Evolutionary conservation across 1,140 invertebrate genomes (phyloP).

Genomic region (Coelopa frigida): DNA sequence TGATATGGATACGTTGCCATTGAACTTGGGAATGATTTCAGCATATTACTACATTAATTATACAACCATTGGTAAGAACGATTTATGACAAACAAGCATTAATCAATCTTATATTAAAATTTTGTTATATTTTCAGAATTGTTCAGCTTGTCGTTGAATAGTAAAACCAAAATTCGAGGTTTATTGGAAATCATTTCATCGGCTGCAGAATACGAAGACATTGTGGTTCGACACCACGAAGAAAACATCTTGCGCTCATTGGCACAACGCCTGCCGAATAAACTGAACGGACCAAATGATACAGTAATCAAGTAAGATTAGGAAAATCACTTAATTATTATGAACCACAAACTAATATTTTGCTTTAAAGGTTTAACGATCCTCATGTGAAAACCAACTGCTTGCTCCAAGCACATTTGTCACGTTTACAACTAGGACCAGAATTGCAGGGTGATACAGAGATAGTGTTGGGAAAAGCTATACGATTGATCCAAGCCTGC

Average conservation of each 20-base stretch:
- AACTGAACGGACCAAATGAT: constrained; percentile 53
- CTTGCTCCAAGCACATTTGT: constrained; percentile 91
- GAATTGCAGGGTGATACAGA: constrained; percentile 97
- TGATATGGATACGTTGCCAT: constrained; percentile 91
- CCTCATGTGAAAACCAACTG: constrained; percentile 97
- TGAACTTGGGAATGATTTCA: constrained; percentile 99
- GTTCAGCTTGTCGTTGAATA: constrained; percentile 93
- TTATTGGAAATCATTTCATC: constrained; percentile 96
- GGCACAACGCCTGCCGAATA: constrained; percentile 70
- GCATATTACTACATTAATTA: constrained; percentile 99
- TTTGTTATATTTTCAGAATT: constrained; percentile 61
- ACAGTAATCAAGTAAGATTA: constrained; percentile 44
- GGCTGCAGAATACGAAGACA: constrained; percentile 91
- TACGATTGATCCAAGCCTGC: constrained; percentile 93
- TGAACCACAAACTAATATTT: background rate
- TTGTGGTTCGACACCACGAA: constrained; percentile 93
- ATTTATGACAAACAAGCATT: background rate
- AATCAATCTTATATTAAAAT: constrained; percentile 1
- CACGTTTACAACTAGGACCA: constrained; percentile 85
- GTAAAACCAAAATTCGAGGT: constrained; percentile 95
- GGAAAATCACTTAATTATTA: background rate
- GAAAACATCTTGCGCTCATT: constrained; percentile 82
- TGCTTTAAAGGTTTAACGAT: constrained; percentile 73
- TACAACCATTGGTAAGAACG: constrained; percentile 80
- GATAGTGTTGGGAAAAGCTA: constrained; percentile 77